Percentiles rank a stretch among this genome's conserved stretches.
Evolutionary conservation across 1,140 invertebrate genomes (phyloP).

Genomic region (Hyphantria cunea): DNA sequence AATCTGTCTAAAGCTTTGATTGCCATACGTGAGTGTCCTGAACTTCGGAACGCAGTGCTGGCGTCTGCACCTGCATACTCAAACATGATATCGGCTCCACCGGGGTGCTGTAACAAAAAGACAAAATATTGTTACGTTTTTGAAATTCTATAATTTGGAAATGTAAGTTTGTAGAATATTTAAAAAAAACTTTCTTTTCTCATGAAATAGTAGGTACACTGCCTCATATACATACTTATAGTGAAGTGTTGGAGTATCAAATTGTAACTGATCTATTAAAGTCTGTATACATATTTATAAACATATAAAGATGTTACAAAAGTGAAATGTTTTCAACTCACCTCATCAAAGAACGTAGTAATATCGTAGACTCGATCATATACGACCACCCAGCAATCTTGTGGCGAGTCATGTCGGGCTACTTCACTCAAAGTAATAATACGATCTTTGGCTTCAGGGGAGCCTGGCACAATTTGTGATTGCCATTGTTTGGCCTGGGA

Average conservation of each 20-base stretch:
- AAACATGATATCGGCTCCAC: constrained; percentile 91
- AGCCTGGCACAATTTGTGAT: constrained; percentile 46
- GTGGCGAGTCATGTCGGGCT: constrained; percentile 84
- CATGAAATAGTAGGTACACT: too few relatives aligned
- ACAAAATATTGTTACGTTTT: constrained; percentile 11
- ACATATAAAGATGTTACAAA: too few relatives aligned
- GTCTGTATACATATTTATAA: too few relatives aligned
- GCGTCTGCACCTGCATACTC: constrained; percentile 94
- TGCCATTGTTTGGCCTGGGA: constrained; percentile 48
- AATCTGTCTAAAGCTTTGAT: constrained; percentile 84
- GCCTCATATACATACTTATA: too few relatives aligned
- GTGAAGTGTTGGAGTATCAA: too few relatives aligned
- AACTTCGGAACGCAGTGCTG: constrained; percentile 90
- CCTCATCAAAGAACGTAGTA: constrained; percentile 87
- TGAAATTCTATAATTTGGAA: background rate
- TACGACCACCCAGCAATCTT: constrained; percentile 88
- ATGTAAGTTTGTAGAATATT: background rate
- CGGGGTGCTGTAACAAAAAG: constrained; percentile 87
- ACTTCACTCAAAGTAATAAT: constrained; percentile 85
- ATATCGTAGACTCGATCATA: constrained; percentile 90
- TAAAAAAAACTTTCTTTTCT: too few relatives aligned
- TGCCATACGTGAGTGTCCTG: constrained; percentile 88
- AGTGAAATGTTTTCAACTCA: constrained; percentile 40
- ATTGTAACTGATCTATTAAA: too few relatives aligned
- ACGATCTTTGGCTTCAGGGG: constrained; percentile 63